These are phyloP conservation scores for Brachyalestes nurse DNA, from an alignment of 2,797 vertebrate species.

Conservation along the genomic window DNA sequence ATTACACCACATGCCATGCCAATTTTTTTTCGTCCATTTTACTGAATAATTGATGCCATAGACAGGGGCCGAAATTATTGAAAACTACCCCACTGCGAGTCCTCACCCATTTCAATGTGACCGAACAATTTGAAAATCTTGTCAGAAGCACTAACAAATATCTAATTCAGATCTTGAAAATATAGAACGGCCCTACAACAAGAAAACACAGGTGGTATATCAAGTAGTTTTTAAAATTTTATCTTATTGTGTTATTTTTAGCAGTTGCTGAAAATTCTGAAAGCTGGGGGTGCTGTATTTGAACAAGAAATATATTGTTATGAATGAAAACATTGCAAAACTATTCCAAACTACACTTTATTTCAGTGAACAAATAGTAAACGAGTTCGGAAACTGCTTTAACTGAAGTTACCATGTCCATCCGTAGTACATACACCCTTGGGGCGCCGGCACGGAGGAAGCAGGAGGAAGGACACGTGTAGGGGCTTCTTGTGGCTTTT, in stretches of 20 bases:
- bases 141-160: background rate
- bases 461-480: background rate
- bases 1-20: background rate
- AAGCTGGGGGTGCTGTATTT: background rate
- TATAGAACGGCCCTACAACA: background rate
- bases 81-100: background rate
- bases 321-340: too few relatives aligned
- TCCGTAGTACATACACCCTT: slow-evolving; percentile 4
- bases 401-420: background rate
- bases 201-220: background rate
- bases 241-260: too few relatives aligned
- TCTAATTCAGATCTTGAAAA: background rate
- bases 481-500: slow-evolving; percentile 14
- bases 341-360: too few relatives aligned
- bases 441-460: slow-evolving; percentile 20
- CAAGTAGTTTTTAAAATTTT: too few relatives aligned
- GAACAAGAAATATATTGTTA: too few relatives aligned
- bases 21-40: background rate
- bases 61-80: background rate
- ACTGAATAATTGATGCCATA: background rate
- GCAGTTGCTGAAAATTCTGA: background rate
- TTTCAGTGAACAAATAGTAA: background rate
- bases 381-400: too few relatives aligned
- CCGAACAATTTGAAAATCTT: background rate
- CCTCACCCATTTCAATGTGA: background rate